Percentiles rank a stretch among this genome's conserved stretches.
phyloP scores from a whole-genome alignment of 2,113 vertebrate species.

The Chlamydotis undulata region DNA sequence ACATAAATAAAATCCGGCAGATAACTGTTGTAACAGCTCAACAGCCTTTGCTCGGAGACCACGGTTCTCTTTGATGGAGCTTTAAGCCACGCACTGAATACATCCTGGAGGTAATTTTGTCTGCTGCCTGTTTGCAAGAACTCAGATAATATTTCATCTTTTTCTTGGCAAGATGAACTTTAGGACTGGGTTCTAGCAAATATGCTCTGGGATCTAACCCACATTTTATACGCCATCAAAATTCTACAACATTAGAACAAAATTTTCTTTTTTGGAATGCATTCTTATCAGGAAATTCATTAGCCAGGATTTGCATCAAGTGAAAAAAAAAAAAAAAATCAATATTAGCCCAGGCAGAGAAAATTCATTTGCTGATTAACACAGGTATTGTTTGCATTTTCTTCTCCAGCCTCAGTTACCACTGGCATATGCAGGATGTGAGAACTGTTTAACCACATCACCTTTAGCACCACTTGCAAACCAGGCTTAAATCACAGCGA shows the following conservation, averaged over 20 bases:
- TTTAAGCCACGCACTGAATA: background rate
- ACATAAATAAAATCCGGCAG: background rate
- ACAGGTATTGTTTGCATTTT: background rate
- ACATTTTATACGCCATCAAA: background rate
- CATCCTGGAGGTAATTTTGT: background rate
- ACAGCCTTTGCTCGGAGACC: background rate
- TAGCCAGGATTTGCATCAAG: background rate
- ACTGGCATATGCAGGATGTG: background rate
- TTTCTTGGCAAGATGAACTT: constrained; percentile 23
- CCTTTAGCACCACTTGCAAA: background rate
- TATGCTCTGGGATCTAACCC: background rate
- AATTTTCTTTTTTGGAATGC: background rate
- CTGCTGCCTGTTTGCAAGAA: background rate
- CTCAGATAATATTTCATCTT: background rate
- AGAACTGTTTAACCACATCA: background rate
- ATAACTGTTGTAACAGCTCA: background rate
- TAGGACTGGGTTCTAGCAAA: background rate
- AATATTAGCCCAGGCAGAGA: constrained; percentile 20
- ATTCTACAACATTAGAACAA: constrained; percentile 27
- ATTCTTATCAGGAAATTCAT: background rate
- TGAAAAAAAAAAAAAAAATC: background rate
- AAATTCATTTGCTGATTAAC: constrained; percentile 1
- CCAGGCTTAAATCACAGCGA: background rate
- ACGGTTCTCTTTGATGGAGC: accelerated
- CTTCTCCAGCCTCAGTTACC: background rate